phyloP scores from a whole-genome alignment of 1,140 invertebrate species.

The Branchinecta lindahli region DNA sequence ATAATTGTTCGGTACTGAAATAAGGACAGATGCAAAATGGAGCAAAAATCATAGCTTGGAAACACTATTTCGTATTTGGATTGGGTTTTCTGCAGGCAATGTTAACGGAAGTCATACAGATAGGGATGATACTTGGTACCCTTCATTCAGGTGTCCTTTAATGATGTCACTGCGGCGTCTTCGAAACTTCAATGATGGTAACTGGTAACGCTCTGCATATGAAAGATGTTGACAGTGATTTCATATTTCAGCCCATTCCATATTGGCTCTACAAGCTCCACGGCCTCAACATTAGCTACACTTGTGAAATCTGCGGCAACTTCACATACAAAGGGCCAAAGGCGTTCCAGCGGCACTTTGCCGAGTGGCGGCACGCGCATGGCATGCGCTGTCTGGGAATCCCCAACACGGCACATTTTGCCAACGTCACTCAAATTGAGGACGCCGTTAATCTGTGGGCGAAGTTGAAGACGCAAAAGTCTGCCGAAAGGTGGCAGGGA shows the following conservation, averaged over 20 bases:
- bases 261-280: conserved; percentile 99
- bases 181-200: too few species aligned
- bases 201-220: too few species aligned
- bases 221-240: background rate
- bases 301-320: conserved; percentile 99
- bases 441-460: conserved; percentile 95
- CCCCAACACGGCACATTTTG: conserved; percentile 98
- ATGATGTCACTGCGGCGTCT: too few species aligned
- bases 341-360: conserved; percentile 98
- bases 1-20: too few species aligned
- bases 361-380: conserved; percentile 98
- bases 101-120: too few species aligned
- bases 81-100: too few species aligned
- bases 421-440: conserved; percentile 97
- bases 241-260: conserved; percentile 64
- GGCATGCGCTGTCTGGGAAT: conserved; percentile 98
- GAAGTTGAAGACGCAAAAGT: conserved; percentile 87
- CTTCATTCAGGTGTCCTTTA: too few species aligned
- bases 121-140: too few species aligned
- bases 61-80: too few species aligned
- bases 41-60: too few species aligned
- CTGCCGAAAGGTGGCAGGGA: conserved; percentile 86
- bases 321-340: conserved; percentile 98
- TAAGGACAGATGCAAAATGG: too few species aligned
- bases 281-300: conserved; percentile 96